These are phyloP conservation scores for Epicampocera succincta DNA, from an alignment of 2,888 invertebrate genomes.

Conservation along the genomic window DNA sequence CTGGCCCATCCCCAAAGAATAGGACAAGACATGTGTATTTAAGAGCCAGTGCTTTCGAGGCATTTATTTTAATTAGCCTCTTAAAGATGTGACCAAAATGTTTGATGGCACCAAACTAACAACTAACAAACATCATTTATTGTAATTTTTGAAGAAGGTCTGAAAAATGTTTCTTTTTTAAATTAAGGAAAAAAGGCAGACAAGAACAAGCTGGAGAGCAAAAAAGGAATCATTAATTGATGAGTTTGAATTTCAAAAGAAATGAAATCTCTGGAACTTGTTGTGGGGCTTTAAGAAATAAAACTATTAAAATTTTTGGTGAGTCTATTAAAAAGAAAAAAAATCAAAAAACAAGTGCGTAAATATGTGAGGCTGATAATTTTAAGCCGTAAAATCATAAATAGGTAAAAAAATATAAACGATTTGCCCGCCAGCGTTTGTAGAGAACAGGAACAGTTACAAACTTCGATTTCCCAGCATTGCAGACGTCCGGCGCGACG, in stretches of 20 bases:
- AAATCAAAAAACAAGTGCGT: slow-evolving; percentile 49
- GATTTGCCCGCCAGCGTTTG: slow-evolving; percentile 57
- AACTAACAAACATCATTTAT: slow-evolving; percentile 43
- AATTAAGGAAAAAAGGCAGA: neutral
- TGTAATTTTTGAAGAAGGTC: slow-evolving; percentile 18
- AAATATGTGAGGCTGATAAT: slow-evolving; percentile 30
- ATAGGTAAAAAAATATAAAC: slow-evolving; percentile 31
- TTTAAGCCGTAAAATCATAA: slow-evolving; percentile 60
- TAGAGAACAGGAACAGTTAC: slow-evolving; percentile 33
- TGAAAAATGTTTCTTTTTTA: neutral
- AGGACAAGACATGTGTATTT: slow-evolving; percentile 48
- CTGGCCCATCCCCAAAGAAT: slow-evolving; percentile 40
- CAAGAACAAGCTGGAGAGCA: slow-evolving; percentile 9
- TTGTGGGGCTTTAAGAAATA: neutral
- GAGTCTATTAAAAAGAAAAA: slow-evolving; percentile 42
- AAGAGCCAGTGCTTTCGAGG: slow-evolving; percentile 63
- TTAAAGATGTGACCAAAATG: slow-evolving; percentile 74
- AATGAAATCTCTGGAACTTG: neutral
- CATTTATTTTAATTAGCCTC: slow-evolving; percentile 79
- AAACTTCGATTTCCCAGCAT: slow-evolving; percentile 1
- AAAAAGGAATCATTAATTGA: slow-evolving; percentile 30
- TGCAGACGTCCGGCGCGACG: slow-evolving; percentile 75
- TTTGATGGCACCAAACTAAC: slow-evolving; percentile 51
- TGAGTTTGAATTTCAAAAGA: neutral
- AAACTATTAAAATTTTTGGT: neutral